Percentiles rank a stretch among this genome's conserved stretches.
Conservation (phyloP, 2,113 vertebrate species). For the Grammomys surdaster region DNA sequence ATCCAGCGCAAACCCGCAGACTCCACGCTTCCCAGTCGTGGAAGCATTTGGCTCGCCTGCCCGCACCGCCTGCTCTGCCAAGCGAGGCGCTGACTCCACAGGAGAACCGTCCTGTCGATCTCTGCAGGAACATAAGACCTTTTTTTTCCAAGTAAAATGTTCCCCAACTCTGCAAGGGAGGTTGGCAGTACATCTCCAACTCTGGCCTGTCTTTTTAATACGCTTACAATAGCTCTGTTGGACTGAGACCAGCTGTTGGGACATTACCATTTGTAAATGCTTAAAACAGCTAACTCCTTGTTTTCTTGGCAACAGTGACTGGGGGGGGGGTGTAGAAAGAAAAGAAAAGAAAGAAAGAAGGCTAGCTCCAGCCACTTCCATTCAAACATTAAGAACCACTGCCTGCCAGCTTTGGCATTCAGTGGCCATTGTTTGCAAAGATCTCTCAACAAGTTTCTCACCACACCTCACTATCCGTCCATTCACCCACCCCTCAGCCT, state of each 20-base stretch:
- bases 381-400: slow-evolving; percentile 88
- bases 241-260: slow-evolving; percentile 91
- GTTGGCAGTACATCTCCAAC: slow-evolving; percentile 90
- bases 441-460: slow-evolving; percentile 85
- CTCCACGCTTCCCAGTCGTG: slow-evolving; percentile 82
- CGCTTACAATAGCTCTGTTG: slow-evolving; percentile 90
- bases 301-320: slow-evolving; percentile 89
- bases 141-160: slow-evolving; percentile 90
- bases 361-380: slow-evolving; percentile 84
- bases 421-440: slow-evolving; percentile 85
- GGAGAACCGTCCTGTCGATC: slow-evolving; percentile 85
- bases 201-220: slow-evolving; percentile 91
- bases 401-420: slow-evolving; percentile 86
- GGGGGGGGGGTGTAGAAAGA: neutral
- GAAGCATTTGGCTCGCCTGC: slow-evolving; percentile 85
- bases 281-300: slow-evolving; percentile 91
- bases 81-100: slow-evolving; percentile 85
- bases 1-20: slow-evolving; percentile 78
- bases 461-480: neutral
- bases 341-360: neutral
- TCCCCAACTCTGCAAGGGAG: slow-evolving; percentile 88
- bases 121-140: slow-evolving; percentile 88
- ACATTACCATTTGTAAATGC: slow-evolving; percentile 91
- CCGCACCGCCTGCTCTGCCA: slow-evolving; percentile 84
- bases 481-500: neutral